Conservation (phyloP, 2,113 vertebrate species). For the Sisor rabdophorus region DNA sequence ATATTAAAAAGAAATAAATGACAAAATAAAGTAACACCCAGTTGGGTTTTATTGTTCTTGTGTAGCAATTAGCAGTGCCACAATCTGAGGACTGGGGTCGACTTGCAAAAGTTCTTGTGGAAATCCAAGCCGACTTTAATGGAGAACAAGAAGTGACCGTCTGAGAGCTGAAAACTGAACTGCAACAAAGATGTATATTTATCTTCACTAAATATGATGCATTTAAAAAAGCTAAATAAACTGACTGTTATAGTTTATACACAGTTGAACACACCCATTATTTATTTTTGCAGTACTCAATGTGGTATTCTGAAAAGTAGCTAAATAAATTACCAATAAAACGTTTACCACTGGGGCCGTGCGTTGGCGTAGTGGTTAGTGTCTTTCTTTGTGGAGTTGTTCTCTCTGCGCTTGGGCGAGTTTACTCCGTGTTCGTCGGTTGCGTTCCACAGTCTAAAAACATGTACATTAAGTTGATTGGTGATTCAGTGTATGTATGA, state of each 20-base stretch:
- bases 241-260: background rate
- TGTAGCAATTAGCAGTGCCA: conserved; percentile 74
- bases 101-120: conserved; percentile 78
- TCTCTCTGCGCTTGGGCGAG: too few relatives aligned
- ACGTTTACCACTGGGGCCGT: too few relatives aligned
- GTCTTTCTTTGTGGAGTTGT: too few relatives aligned
- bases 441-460: too few relatives aligned
- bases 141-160: conserved; percentile 74
- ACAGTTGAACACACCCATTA: background rate
- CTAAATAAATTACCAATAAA: too few relatives aligned
- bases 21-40: background rate
- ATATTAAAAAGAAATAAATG: too few relatives aligned
- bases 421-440: too few relatives aligned
- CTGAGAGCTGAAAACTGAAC: conserved; percentile 50
- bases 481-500: too few relatives aligned
- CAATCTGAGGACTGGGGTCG: conserved; percentile 81
- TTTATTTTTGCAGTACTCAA: background rate
- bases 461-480: too few relatives aligned
- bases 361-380: too few relatives aligned
- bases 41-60: background rate
- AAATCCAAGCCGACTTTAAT: conserved; percentile 79
- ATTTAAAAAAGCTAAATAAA: background rate
- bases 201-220: background rate
- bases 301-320: too few relatives aligned
- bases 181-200: background rate